Evolutionary conservation across 2,113 vertebrate species (phyloP).

Genomic region (Microtus ochrogaster): DNA sequence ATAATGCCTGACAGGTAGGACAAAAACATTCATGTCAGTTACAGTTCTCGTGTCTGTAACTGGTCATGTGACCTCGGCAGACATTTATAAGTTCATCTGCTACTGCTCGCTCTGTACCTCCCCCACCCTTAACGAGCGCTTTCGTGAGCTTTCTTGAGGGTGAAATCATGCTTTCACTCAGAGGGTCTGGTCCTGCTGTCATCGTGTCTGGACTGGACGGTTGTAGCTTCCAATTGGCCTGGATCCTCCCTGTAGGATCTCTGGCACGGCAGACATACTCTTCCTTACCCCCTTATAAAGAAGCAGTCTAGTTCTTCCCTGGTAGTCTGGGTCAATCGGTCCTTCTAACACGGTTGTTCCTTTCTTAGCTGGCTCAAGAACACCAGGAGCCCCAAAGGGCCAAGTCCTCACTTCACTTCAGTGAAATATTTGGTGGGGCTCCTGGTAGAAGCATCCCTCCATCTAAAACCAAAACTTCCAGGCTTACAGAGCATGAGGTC

Average conservation of each 20-base stretch:
- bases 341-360: not conserved
- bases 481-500: not conserved
- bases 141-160: not conserved
- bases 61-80: not conserved
- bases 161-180: not conserved
- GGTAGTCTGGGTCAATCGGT: not conserved
- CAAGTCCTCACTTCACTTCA: not conserved
- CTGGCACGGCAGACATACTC: not conserved
- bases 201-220: not conserved
- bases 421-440: not conserved
- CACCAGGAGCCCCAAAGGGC: not conserved
- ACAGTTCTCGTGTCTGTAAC: not conserved
- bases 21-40: not conserved
- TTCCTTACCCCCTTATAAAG: not conserved
- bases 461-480: not conserved
- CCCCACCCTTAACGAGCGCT: not conserved
- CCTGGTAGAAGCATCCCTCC: not conserved
- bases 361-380: not conserved
- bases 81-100: not conserved
- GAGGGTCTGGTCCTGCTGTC: not conserved
- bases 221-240: not conserved
- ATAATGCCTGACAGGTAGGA: not conserved
- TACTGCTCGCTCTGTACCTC: not conserved
- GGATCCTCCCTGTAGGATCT: not conserved
- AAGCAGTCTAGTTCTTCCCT: not conserved